Evolutionary conservation across 2,797 vertebrate genomes (phyloP).

Genomic region (Scolopax rusticola): DNA sequence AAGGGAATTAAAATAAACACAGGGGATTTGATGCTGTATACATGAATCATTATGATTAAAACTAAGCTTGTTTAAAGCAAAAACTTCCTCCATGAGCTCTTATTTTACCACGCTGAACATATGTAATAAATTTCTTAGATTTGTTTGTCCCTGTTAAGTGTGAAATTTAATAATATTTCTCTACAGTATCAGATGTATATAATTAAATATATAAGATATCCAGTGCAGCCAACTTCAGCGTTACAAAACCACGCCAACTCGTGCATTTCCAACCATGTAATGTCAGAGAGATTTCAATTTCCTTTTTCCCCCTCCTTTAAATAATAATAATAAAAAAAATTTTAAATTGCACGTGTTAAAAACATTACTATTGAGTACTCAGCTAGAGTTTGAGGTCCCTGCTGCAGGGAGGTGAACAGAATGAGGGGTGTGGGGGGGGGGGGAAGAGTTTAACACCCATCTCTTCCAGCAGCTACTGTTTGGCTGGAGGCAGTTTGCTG

Average conservation of each 20-base stretch:
- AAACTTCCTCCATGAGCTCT: slow-evolving; percentile 13
- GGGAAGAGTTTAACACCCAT: not conserved
- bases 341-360: not conserved
- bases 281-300: slow-evolving; percentile 19
- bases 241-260: not conserved
- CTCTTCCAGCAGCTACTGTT: not conserved
- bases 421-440: accelerated
- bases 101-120: slow-evolving; percentile 26
- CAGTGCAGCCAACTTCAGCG: slow-evolving; percentile 8
- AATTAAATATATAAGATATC: slow-evolving; percentile 4
- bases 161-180: slow-evolving; percentile 60
- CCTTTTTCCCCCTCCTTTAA: not conserved
- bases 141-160: slow-evolving; percentile 49
- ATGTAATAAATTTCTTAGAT: not conserved
- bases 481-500: not conserved
- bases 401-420: not conserved
- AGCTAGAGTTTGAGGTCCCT: not conserved
- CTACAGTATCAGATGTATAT: not conserved
- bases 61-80: slow-evolving; percentile 39
- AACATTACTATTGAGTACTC: not conserved
- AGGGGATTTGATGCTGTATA: not conserved
- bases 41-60: slow-evolving; percentile 10
- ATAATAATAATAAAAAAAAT: not conserved
- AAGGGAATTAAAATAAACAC: slow-evolving; percentile 31
- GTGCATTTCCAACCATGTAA: not conserved